Evolutionary conservation across 2,113 vertebrate genomes (phyloP).

Genomic region (Larimichthys crocea): DNA sequence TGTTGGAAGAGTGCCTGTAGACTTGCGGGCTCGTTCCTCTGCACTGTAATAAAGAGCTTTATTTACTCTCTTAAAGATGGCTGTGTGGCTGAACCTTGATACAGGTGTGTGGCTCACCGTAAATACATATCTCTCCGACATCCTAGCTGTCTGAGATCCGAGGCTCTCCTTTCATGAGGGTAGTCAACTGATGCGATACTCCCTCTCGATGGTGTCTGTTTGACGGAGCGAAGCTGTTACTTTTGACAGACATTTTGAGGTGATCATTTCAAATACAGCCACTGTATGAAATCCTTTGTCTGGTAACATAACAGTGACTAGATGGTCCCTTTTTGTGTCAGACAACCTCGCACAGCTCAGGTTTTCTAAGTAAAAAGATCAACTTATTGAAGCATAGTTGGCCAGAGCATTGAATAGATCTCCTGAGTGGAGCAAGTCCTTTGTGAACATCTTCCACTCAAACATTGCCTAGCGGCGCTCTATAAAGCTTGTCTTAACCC

Average conservation of each 20-base stretch:
- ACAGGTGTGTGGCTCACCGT: conserved; percentile 67
- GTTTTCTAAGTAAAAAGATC: conserved; percentile 78
- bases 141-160: conserved; percentile 44
- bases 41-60: conserved; percentile 70
- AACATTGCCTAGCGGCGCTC: conserved; percentile 69
- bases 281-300: conserved; percentile 25
- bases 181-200: conserved; percentile 45
- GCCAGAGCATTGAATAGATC: conserved; percentile 68
- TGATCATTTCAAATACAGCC: conserved; percentile 6
- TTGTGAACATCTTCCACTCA: conserved; percentile 79
- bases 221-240: conserved; percentile 33
- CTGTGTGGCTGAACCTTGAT: conserved; percentile 62
- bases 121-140: conserved; percentile 56
- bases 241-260: conserved; percentile 38
- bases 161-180: conserved; percentile 42
- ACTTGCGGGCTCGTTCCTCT: conserved; percentile 44
- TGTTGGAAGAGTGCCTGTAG: conserved; percentile 41
- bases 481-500: conserved; percentile 83
- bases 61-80: conserved; percentile 59
- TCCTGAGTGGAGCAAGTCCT: conserved; percentile 72
- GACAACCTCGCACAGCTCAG: conserved; percentile 44
- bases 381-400: conserved; percentile 74
- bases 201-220: conserved; percentile 25
- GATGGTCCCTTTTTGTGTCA: conserved; percentile 32
- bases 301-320: conserved; percentile 25